Evolutionary conservation across 37 sponge, comb jelly and placozoan genomes (phyloP).

Genomic region (Axinella damicornis): DNA sequence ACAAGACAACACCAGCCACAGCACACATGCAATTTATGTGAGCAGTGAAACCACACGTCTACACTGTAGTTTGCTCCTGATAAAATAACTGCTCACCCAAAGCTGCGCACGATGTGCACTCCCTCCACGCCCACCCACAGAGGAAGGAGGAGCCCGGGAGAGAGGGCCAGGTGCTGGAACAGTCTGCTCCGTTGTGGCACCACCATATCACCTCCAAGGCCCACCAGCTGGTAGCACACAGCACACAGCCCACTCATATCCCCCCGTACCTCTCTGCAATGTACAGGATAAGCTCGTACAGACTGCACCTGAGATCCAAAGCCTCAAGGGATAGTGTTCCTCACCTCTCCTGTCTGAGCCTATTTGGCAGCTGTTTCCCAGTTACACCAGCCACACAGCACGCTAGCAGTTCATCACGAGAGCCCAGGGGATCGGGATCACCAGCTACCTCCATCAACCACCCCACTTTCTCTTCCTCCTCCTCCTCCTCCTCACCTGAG

Average conservation of each 20-base stretch:
- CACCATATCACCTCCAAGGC: neutral
- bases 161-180: constrained; percentile 27
- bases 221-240: constrained; percentile 44
- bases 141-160: constrained; percentile 14
- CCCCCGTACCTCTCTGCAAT: neutral
- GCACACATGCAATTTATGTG: no score
- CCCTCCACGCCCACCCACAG: constrained; percentile 12
- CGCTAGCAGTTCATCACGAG: neutral
- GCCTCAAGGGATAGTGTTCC: no score
- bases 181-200: neutral
- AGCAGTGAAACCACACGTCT: no score
- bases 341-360: constrained; percentile 16
- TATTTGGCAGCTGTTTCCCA: neutral
- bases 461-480: neutral
- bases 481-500: neutral
- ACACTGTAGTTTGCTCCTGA: no score
- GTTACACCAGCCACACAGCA: constrained; percentile 13
- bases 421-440: constrained; percentile 4
- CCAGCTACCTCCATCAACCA: neutral
- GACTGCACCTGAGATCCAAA: neutral
- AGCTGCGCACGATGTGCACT: constrained; percentile 12
- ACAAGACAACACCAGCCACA: neutral
- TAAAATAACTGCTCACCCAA: constrained; percentile 7
- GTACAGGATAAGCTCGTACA: neutral
- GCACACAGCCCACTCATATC: constrained; percentile 20